phyloP scores from a whole-genome alignment of 2,888 invertebrate species.

The Cynaeus angustus region DNA sequence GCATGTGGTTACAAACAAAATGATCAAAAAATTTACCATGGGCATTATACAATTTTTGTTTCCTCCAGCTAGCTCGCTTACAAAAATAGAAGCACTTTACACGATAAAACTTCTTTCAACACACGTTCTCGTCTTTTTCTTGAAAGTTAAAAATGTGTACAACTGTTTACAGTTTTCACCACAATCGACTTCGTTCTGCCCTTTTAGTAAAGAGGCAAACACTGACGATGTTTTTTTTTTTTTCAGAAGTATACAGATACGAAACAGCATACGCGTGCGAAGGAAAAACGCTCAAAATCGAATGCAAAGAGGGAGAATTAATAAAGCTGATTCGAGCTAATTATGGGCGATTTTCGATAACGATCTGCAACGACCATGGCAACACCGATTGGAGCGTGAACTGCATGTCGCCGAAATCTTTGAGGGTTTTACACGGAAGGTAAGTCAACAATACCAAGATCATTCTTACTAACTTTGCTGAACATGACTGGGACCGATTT shows the following conservation, averaged over 20 bases:
- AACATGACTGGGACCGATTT: background rate
- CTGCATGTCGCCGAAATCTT: conserved; percentile 93
- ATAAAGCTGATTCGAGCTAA: conserved; percentile 95
- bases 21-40: too few relatives aligned
- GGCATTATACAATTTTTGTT: background rate
- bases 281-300: conserved; percentile 90
- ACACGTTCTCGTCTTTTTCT: background rate
- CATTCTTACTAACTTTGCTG: conserved; percentile 17
- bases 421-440: conserved; percentile 92
- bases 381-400: conserved; percentile 98
- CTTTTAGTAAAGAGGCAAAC: background rate
- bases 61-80: background rate
- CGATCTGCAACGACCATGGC: conserved; percentile 96
- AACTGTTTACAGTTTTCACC: conserved; percentile 8
- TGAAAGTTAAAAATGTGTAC: conserved; percentile 6
- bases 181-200: conserved; percentile 6
- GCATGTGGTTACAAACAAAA: too few relatives aligned
- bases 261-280: conserved; percentile 96
- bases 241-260: conserved; percentile 85
- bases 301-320: conserved; percentile 90
- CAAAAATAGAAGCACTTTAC: conserved; percentile 7
- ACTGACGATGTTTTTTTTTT: conserved; percentile 30
- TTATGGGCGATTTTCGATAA: conserved; percentile 95
- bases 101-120: conserved; percentile 11
- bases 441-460: conserved; percentile 69